phyloP scores from a whole-genome alignment of 2,888 invertebrate genomes.

The Boloria selene region DNA sequence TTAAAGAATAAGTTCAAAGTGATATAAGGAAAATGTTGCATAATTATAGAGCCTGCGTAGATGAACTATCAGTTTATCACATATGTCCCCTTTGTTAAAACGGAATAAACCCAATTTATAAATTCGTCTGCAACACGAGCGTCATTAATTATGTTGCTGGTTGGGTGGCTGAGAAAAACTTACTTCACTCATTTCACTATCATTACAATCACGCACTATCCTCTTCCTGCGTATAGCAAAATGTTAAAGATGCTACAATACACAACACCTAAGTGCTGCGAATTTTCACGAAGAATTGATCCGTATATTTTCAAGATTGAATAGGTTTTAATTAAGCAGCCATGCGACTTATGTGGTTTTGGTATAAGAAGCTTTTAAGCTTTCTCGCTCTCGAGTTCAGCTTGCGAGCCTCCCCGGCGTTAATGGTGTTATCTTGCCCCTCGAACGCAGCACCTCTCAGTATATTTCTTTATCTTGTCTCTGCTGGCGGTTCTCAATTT shows the following conservation, averaged over 20 bases:
- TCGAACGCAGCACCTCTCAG: constrained; percentile 80
- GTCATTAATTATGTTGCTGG: constrained; percentile 83
- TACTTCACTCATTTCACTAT: constrained; percentile 81
- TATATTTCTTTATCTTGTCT: constrained; percentile 82
- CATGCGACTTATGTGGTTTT: constrained; percentile 28
- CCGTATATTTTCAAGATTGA: constrained; percentile 28
- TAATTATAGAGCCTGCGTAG: constrained; percentile 59
- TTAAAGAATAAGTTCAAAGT: no score
- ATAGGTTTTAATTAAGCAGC: constrained; percentile 30
- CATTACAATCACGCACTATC: constrained; percentile 71
- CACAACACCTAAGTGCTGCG: constrained; percentile 36
- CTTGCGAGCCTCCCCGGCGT: constrained; percentile 73
- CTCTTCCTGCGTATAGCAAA: constrained; percentile 58
- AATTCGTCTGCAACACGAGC: constrained; percentile 79
- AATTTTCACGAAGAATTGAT: constrained; percentile 20
- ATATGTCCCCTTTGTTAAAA: constrained; percentile 73
- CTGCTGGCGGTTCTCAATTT: constrained; percentile 72
- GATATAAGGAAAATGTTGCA: constrained; percentile 26
- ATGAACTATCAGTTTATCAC: constrained; percentile 65
- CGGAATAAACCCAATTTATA: constrained; percentile 79
- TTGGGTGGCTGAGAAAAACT: constrained; percentile 82
- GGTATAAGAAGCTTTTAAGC: constrained; percentile 42
- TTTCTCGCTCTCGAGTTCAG: constrained; percentile 73
- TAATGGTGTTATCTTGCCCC: constrained; percentile 81
- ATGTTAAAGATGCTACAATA: constrained; percentile 40